These are phyloP conservation scores for Drusus annulatus DNA, from an alignment of 1,140 invertebrate species.

Conservation along the genomic window DNA sequence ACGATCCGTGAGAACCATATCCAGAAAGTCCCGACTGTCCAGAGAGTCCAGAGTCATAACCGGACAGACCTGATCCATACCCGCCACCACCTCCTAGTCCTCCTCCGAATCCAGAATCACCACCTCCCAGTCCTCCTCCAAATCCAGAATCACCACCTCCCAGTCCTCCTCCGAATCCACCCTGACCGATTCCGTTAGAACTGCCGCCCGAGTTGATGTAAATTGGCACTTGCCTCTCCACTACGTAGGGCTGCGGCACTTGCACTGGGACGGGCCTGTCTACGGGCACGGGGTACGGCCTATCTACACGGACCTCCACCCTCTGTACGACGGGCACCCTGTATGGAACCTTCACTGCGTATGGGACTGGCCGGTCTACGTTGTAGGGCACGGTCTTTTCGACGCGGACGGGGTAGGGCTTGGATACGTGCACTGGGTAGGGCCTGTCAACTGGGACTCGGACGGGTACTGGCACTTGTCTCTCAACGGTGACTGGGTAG, in stretches of 20 bases:
- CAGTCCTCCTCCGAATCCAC: constrained; percentile 1
- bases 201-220: constrained; percentile 49
- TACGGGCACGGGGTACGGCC: constrained; percentile 63
- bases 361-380: constrained; percentile 58
- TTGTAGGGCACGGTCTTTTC: constrained; percentile 62
- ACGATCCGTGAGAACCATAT: neutral
- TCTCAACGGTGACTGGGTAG: constrained; percentile 59
- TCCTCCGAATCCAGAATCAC: constrained; percentile 3
- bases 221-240: constrained; percentile 59
- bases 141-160: neutral
- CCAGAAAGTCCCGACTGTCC: constrained; percentile 9
- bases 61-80: constrained; percentile 14
- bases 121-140: neutral
- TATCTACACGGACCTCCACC: constrained; percentile 63
- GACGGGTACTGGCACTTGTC: constrained; percentile 50
- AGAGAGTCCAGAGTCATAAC: constrained; percentile 1
- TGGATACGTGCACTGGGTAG: constrained; percentile 50
- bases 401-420: constrained; percentile 63
- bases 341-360: constrained; percentile 58
- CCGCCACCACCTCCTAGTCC: too few relatives aligned
- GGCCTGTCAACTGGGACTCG: constrained; percentile 54
- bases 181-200: constrained; percentile 23
- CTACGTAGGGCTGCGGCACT: constrained; percentile 55
- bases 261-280: constrained; percentile 65
- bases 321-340: constrained; percentile 66